Base-by-base conservation (phyloP, 1,140 invertebrate genomes). In the Hermetia illucens region DNA sequence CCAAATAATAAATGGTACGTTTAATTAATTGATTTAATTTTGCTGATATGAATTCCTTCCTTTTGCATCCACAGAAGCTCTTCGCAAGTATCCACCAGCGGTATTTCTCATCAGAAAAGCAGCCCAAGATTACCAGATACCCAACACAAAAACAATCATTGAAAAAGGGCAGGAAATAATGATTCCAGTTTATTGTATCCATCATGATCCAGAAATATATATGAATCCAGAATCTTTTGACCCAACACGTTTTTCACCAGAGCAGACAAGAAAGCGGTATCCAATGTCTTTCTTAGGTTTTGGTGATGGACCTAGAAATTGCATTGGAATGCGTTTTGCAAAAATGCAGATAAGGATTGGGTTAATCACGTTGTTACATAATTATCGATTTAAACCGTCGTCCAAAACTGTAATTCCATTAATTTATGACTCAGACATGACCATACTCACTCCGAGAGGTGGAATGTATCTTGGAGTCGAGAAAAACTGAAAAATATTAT, bases 211-310 rank as follows among this genome's bases (percentile, higher is more conserved):
- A 1, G 49, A 61, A 18, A 58, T 64, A 24, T 81, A 67, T 46
- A 65, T 73, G 4, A 62, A 81, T 31, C 78, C 79, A 3, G 63
- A 77, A 16, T 48, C 43, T 8, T 82, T 77, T 43, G 61, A 76
- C 50, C 82, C n/a, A n/a, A n/a, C 79, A 1, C 60, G 77, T 35
- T 81, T 81, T 55, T 47, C 64, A 3, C 58, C 65, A 1, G 71
- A 75, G 27, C 66, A 70, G 29, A 47, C 55, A 25, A 43, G 46
- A 1, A 47, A 55, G 33, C 52, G 71, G 15, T 62, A 57, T 42
- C 61, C 47, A 6, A 65, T 54, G 42, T 48, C 64, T 4, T 74
- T 65, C 52, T 53, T 79, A 22, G 73, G 76, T 6, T 79, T 78
- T 44, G 78, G 79, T 2, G 47, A 53, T 5, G 58, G 58, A 0